Percentiles rank a stretch among this genome's conserved stretches.
phyloP scores from a whole-genome alignment of 1,140 invertebrate genomes.

The Adoxophyes honmai region DNA sequence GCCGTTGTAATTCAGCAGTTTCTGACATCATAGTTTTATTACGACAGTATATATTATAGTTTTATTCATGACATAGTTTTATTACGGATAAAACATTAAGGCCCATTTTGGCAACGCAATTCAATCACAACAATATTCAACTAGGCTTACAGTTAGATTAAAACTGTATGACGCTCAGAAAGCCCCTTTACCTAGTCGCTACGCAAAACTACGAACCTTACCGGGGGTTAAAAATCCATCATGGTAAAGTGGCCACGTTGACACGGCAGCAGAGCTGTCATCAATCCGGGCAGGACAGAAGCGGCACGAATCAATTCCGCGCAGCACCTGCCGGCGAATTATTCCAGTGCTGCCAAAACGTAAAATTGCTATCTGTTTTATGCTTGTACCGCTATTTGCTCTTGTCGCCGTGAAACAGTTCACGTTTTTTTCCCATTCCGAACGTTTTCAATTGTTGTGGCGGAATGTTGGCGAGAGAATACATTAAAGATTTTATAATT shows the following conservation, averaged over 20 bases:
- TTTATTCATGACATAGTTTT: too few relatives aligned
- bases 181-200: too few relatives aligned
- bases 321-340: constrained; percentile 19
- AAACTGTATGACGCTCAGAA: too few relatives aligned
- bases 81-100: too few relatives aligned
- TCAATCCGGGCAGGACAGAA: constrained; percentile 41
- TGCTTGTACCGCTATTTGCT: constrained; percentile 15
- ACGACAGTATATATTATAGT: too few relatives aligned
- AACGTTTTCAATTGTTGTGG: not conserved
- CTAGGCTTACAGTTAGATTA: too few relatives aligned
- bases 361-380: constrained; percentile 15
- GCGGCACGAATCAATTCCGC: constrained; percentile 45
- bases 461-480: too few relatives aligned
- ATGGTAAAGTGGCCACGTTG: constrained; percentile 4
- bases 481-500: too few relatives aligned
- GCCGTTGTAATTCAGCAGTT: too few relatives aligned
- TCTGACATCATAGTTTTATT: too few relatives aligned
- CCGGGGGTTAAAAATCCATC: not conserved
- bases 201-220: not conserved
- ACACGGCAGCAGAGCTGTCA: constrained; percentile 25
- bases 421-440: not conserved
- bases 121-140: too few relatives aligned
- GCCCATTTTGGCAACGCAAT: too few relatives aligned
- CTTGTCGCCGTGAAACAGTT: constrained; percentile 3
- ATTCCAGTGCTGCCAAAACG: constrained; percentile 9